Evolutionary conservation across 1,140 invertebrate genomes (phyloP), one percentile per base, ranked within the genome.

Genomic region (Neuroterus valhalla): DNA sequence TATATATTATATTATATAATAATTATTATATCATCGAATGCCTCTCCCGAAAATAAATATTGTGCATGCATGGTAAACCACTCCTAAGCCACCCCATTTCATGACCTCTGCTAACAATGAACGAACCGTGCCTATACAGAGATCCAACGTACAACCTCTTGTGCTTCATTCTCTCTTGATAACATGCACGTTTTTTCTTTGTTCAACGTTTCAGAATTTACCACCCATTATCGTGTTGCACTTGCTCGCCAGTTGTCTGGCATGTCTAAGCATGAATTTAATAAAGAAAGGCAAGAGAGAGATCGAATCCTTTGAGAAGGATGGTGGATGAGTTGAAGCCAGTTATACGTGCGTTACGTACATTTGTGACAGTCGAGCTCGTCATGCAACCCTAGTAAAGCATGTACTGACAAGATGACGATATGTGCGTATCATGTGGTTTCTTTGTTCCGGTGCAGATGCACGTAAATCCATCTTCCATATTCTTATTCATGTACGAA

Each of bases 141-240:
- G 3, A 31, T 15, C 26, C 77, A 66, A 21, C 44, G 66, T 71
- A 43, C 76, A 81, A 86, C 85, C 82, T 82, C 78, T 80, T 68
- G 50, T 23, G 21, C 31, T 26, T 83, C 84, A 80, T 89, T 83
- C 76, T 86, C 86, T 88, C 88, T 87, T 89, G 85, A 81, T 88
- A 76, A 70, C 70, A 74, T 72, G 83, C 86, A 87, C 88, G 88
- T 88, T 89, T 89, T 89, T 89, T 89, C 88, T 89, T 89, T 88
- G 86, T 89, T 88, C 83, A 84, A 84, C 81, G 75, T 78, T 84
- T 87, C 78, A 80, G 82, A 79, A 82, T 85, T 86, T 81, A 79
- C 74, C 77, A 46, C 74, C 74, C 78, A 82, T 77, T 78, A 82
- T 82, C 73, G 70, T 69, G 52, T 68, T 76, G 69, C 66, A 26